phyloP scores from a whole-genome alignment of 2,888 invertebrate genomes.

The Drosophila meridiana region DNA sequence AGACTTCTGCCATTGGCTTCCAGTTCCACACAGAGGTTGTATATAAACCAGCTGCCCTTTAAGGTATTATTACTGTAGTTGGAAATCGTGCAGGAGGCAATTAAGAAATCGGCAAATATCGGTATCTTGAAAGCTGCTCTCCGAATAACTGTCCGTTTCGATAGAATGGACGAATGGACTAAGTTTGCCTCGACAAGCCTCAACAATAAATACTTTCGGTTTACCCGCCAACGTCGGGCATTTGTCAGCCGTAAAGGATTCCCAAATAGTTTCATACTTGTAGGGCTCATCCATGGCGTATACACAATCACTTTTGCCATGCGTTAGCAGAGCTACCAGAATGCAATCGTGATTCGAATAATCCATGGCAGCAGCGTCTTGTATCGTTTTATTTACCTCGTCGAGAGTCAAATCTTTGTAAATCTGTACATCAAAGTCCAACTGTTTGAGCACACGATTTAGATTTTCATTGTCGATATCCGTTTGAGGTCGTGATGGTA shows the following conservation, averaged over 20 bases:
- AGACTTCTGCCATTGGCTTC: conserved; percentile 89
- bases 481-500: conserved; percentile 92
- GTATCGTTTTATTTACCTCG: conserved; percentile 88
- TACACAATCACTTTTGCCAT: conserved; percentile 93
- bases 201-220: conserved; percentile 89
- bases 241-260: conserved; percentile 91
- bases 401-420: conserved; percentile 89
- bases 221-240: conserved; percentile 95
- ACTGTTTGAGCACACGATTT: conserved; percentile 87
- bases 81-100: conserved; percentile 97
- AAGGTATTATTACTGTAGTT: conserved; percentile 95
- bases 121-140: conserved; percentile 92
- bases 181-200: conserved; percentile 94
- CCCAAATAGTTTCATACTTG: conserved; percentile 91
- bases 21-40: conserved; percentile 93
- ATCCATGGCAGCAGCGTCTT: conserved; percentile 90
- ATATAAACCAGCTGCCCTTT: conserved; percentile 97
- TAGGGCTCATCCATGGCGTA: conserved; percentile 94
- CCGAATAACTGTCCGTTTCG: conserved; percentile 89
- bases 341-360: conserved; percentile 93
- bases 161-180: conserved; percentile 84
- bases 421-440: conserved; percentile 89
- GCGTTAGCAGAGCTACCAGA: conserved; percentile 92
- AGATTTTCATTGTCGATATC: conserved; percentile 93
- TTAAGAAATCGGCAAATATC: conserved; percentile 95